Conservation (phyloP, 2,797 vertebrate genomes). For the Oreortyx pictus region DNA sequence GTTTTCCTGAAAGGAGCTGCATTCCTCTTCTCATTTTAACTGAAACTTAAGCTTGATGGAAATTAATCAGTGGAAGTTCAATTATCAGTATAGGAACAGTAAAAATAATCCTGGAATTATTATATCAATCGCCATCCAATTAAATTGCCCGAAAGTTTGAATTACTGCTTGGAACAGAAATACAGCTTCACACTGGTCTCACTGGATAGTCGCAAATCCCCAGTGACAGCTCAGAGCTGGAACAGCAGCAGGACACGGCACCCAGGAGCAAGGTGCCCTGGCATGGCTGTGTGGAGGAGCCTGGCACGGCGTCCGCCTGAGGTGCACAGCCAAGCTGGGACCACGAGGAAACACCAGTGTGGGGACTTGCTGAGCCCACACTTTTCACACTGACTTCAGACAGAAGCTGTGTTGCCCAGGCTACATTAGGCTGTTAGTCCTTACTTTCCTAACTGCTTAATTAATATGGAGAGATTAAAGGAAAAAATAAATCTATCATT, state of each 20-base stretch:
- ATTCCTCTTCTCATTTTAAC: not conserved
- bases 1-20: not conserved
- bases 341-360: not conserved
- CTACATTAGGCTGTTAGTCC: not conserved
- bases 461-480: not conserved
- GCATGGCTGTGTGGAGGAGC: not conserved
- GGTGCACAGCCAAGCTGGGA: not conserved
- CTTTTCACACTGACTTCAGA: not conserved
- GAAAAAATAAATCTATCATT: slow-evolving; percentile 2
- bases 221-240: not conserved
- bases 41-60: slow-evolving; percentile 5
- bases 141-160: not conserved
- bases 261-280: not conserved
- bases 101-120: slow-evolving; percentile 10
- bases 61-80: not conserved
- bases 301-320: not conserved
- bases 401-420: not conserved
- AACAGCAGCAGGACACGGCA: not conserved
- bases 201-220: not conserved
- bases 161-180: not conserved
- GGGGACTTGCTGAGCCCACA: not conserved
- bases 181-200: not conserved
- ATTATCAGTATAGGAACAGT: not conserved
- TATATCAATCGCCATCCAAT: not conserved
- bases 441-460: slow-evolving; percentile 13